These are phyloP conservation scores for Actinernus sp. DNA, from an alignment of 92 coral and sea anemone species.

Conservation along the genomic window DNA sequence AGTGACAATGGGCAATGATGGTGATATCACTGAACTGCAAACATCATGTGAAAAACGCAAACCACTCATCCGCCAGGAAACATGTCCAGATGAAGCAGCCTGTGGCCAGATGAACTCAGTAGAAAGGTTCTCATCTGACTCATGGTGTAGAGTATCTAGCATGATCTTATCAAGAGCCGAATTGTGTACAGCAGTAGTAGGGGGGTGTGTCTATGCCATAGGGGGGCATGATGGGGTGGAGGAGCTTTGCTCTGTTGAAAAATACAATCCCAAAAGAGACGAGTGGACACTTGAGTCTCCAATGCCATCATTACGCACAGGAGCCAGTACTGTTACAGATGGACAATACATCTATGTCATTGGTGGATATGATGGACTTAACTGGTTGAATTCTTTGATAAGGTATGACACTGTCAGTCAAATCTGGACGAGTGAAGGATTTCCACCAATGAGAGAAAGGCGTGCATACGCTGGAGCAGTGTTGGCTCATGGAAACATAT, in stretches of 20 bases:
- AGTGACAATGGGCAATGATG: too few species aligned
- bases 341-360: conserved; percentile 31
- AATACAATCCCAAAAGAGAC: conserved; percentile 13
- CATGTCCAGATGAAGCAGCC: too few species aligned
- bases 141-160: conserved; percentile 31
- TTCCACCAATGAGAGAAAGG: conserved; percentile 28
- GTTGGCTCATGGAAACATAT: conserved; percentile 23
- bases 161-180: conserved; percentile 62
- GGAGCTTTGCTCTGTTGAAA: conserved; percentile 59
- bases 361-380: conserved; percentile 46
- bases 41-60: too few species aligned
- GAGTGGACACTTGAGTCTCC: conserved; percentile 53
- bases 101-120: conserved; percentile 44
- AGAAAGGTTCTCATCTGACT: conserved; percentile 28
- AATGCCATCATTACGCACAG: conserved; percentile 46
- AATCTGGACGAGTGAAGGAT: conserved; percentile 3
- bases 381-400: conserved; percentile 7
- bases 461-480: conserved; percentile 65
- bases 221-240: conserved; percentile 61
- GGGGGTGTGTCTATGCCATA: conserved; percentile 17
- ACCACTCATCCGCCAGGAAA: too few species aligned
- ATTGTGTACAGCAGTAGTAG: conserved; percentile 29
- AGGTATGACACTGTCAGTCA: conserved; percentile 9
- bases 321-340: conserved; percentile 44
- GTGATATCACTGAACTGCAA: too few species aligned